A percentile compares a stretch with the other conserved stretches of the same genome.
Conservation (phyloP, 2,113 vertebrate genomes). For the Lasiurus borealis region DNA sequence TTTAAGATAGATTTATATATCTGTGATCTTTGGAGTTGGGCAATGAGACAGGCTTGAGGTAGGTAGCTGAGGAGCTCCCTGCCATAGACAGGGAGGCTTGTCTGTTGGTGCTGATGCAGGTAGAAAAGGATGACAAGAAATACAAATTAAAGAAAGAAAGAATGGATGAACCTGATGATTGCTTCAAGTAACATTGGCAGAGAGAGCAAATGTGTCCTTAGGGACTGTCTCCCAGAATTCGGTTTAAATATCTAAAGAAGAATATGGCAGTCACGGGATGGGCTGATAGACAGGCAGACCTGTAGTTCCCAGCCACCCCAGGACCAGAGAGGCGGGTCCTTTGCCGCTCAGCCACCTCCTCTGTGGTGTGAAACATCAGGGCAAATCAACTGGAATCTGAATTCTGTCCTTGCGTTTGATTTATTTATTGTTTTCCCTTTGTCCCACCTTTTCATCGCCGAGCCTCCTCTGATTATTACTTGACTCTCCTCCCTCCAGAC, state of each 20-base stretch:
- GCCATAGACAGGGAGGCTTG: neutral
- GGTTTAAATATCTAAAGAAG: neutral
- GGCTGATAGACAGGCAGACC: neutral
- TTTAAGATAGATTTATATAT: neutral
- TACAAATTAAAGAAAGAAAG: neutral
- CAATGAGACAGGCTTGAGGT: neutral
- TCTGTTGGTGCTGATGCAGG: neutral
- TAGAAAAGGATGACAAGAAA: neutral
- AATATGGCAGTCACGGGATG: neutral
- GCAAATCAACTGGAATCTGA: neutral
- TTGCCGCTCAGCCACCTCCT: neutral
- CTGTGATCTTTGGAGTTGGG: neutral
- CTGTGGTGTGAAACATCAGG: neutral
- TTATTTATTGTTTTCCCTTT: neutral
- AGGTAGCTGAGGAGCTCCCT: neutral
- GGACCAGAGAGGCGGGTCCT: rapidly evolving
- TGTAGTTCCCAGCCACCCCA: neutral
- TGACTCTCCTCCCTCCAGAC: no score
- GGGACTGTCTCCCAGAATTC: neutral
- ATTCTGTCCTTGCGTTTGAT: neutral
- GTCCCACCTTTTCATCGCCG: neutral
- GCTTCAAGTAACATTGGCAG: neutral
- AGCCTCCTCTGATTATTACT: no score
- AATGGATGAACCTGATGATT: neutral
- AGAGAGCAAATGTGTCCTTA: neutral